Base-by-base conservation (phyloP, 2,797 vertebrate genomes). In the Esox masquinongy region DNA sequence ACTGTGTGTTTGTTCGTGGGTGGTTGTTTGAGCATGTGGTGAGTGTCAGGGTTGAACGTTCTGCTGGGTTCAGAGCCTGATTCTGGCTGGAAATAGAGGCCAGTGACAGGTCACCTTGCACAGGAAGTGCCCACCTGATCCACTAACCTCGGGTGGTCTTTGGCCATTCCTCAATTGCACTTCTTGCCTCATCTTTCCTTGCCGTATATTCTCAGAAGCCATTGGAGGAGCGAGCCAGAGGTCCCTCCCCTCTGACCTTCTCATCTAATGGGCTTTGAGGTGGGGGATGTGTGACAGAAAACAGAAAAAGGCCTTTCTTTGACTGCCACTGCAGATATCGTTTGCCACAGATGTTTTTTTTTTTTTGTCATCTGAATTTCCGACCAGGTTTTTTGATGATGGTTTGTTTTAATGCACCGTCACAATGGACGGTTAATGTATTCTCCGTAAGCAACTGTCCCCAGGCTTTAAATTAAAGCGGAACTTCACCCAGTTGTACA, bases 91-190 rank as follows among this genome's bases (percentile, higher is more conserved):
- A 67, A 67, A 70, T 70, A 63, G 67, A 69, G 74, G 61, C 67
- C 76, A 34, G 7, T 74, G 70, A 77, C 3, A 15, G 71, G 78
- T 78, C 72, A 83, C 70, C 49, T 78, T 71, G 56, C 72, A 26
- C 26, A 73, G 49, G 29, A 16, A 68, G 47, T 43, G 29, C 64
- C 12, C 70, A 68, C 69, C 72, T 69, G 74, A 61, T 73, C n/a
- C 74, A 22, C 31, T 29, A 53, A 77, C 19, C 47, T 15, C 31
- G 36, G 17, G 19, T 59, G 36, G 34, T 69, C 51, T 49, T 31
- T 26, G 29, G 29, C 29, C 12, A 17, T 31, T 17, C 12, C 11
- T 31, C 56, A 15, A 43, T 50, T 12, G 19, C 31, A 29, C 31
- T 17, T 43, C 36, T 5, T 5, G 17, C 43, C 53, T 56, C 53